phyloP scores from a whole-genome alignment of 2,797 vertebrate species.

The Lagorchestes hirsutus region DNA sequence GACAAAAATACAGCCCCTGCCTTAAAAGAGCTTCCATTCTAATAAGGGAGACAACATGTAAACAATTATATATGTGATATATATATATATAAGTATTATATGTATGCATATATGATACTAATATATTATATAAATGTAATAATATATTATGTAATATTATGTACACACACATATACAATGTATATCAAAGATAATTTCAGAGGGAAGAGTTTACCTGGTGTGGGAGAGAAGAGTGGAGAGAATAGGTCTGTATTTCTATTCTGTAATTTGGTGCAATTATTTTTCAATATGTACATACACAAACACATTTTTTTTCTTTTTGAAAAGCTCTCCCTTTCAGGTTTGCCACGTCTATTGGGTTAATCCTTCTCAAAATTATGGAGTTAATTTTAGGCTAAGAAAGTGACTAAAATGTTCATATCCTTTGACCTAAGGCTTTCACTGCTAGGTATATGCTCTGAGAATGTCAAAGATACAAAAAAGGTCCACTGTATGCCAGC shows the following conservation, averaged over 20 bases:
- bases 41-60: background rate
- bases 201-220: background rate
- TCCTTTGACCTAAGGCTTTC: background rate
- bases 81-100: background rate
- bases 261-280: too few species aligned
- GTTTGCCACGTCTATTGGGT: background rate
- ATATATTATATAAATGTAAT: too few species aligned
- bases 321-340: too few species aligned
- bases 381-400: background rate
- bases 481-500: background rate
- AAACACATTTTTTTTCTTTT: too few species aligned
- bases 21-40: background rate
- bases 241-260: background rate
- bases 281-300: too few species aligned
- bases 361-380: background rate
- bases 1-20: background rate
- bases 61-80: background rate
- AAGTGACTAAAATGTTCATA: background rate
- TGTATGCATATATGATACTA: too few species aligned
- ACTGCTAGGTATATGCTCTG: background rate
- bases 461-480: background rate
- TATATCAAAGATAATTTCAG: background rate
- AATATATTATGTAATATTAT: too few species aligned
- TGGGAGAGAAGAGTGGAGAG: background rate
- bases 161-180: background rate